Conservation (phyloP, 2,113 vertebrate species). For the Dromiciops gliroides region DNA sequence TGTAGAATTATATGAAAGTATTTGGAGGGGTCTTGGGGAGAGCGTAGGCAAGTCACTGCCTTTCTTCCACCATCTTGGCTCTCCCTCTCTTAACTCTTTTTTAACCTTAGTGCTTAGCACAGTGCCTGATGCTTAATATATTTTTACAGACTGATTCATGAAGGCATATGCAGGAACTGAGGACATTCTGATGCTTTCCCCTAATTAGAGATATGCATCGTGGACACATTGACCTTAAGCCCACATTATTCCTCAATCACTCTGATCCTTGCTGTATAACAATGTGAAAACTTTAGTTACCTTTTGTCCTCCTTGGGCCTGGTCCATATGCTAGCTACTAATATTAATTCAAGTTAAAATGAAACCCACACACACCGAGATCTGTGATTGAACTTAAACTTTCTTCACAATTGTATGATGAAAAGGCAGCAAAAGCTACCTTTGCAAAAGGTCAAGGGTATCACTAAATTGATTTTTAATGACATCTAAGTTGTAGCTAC, state of each 20-base stretch:
- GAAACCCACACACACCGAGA: neutral
- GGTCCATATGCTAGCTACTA: slow-evolving; percentile 5
- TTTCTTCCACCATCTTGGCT: too few species aligned
- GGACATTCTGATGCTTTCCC: neutral
- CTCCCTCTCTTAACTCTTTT: too few species aligned
- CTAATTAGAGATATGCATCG: neutral
- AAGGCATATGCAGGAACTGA: neutral
- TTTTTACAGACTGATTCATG: neutral
- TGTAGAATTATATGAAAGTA: too few species aligned
- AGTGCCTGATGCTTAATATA: neutral
- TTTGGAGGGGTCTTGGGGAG: too few species aligned
- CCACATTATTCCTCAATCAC: neutral
- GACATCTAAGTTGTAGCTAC: neutral
- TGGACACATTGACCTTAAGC: neutral
- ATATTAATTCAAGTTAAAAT: neutral
- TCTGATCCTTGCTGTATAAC: neutral
- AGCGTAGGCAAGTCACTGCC: too few species aligned
- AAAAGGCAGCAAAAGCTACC: too few species aligned
- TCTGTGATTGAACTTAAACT: neutral
- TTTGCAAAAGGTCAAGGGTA: neutral
- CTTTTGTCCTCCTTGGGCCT: neutral
- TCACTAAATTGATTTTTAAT: neutral
- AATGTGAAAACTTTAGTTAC: neutral
- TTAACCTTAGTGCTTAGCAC: neutral
- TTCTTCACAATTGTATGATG: neutral